These are phyloP conservation scores for Haliaeetus leucogaster DNA, from an alignment of 2,113 vertebrate species.

Conservation along the genomic window DNA sequence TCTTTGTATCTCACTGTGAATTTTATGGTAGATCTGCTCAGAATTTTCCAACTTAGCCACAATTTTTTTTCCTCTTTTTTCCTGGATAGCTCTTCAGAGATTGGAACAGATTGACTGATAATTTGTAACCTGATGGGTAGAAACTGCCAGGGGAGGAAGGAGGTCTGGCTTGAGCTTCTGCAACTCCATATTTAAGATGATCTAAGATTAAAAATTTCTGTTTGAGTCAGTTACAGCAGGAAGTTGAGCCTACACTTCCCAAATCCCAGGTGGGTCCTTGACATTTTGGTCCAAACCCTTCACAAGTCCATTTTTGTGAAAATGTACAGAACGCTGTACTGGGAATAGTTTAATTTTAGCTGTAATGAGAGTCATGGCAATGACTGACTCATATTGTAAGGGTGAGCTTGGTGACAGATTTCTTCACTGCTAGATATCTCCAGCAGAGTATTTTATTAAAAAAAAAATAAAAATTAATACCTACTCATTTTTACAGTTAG, in stretches of 20 bases:
- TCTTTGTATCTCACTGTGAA: not conserved
- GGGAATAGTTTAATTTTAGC: not conserved
- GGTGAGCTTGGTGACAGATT: not conserved
- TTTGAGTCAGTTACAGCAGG: not conserved
- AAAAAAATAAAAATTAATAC: not conserved
- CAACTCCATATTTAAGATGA: not conserved
- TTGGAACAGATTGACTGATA: not conserved
- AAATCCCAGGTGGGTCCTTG: not conserved
- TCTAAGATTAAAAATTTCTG: not conserved
- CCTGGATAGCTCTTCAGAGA: not conserved
- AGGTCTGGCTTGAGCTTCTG: not conserved
- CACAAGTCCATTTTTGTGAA: not conserved
- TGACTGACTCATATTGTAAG: not conserved
- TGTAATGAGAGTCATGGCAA: not conserved
- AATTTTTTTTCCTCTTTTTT: not conserved
- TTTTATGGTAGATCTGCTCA: not conserved
- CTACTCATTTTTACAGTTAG: not conserved
- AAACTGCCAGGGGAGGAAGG: not conserved
- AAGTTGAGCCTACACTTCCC: not conserved
- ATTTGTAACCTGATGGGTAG: not conserved
- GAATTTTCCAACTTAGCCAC: not conserved
- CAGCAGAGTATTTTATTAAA: not conserved
- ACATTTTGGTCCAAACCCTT: not conserved
- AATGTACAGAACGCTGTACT: not conserved
- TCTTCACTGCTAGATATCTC: not conserved